These are phyloP conservation scores for Aleiodes leptofemur DNA, from an alignment of 2,888 invertebrate genomes.

Conservation along the genomic window DNA sequence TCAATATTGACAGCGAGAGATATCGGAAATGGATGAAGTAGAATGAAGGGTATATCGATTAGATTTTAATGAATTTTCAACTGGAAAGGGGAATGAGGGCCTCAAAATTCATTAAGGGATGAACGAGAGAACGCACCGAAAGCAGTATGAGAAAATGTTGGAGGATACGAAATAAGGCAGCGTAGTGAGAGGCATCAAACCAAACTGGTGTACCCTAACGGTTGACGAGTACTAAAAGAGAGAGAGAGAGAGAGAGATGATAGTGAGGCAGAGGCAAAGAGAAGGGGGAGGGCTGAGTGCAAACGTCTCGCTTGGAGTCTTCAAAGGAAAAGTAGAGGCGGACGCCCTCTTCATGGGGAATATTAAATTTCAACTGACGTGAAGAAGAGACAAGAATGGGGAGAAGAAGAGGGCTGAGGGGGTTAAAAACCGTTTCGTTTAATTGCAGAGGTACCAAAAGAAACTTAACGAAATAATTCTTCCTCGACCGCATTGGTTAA, in stretches of 20 bases:
- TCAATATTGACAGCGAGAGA: conserved; percentile 53
- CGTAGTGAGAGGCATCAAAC: conserved; percentile 48
- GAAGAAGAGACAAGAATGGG: background rate
- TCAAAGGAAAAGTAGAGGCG: conserved; percentile 55
- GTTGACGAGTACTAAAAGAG: conserved; percentile 44
- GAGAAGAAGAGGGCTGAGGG: background rate
- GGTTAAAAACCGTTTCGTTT: conserved; percentile 54
- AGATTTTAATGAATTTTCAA: conserved; percentile 61
- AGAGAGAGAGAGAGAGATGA: conserved; percentile 44
- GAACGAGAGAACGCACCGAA: conserved; percentile 39
- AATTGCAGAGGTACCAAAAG: conserved; percentile 54
- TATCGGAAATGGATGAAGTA: conserved; percentile 42
- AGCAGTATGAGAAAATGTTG: conserved; percentile 55
- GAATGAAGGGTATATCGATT: conserved; percentile 45
- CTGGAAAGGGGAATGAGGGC: conserved; percentile 40
- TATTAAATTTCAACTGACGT: conserved; percentile 64
- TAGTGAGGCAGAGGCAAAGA: conserved; percentile 28
- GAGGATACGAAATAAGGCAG: conserved; percentile 46
- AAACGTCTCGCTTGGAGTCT: conserved; percentile 47
- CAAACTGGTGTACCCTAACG: conserved; percentile 10
- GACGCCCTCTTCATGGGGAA: conserved; percentile 54
- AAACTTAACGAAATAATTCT: conserved; percentile 28
- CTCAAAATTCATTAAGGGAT: conserved; percentile 66
- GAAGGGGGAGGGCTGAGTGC: conserved; percentile 53
- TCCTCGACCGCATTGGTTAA: conserved; percentile 34